Conservation (phyloP, 2,888 invertebrate genomes). For the Tethea ocularis region DNA sequence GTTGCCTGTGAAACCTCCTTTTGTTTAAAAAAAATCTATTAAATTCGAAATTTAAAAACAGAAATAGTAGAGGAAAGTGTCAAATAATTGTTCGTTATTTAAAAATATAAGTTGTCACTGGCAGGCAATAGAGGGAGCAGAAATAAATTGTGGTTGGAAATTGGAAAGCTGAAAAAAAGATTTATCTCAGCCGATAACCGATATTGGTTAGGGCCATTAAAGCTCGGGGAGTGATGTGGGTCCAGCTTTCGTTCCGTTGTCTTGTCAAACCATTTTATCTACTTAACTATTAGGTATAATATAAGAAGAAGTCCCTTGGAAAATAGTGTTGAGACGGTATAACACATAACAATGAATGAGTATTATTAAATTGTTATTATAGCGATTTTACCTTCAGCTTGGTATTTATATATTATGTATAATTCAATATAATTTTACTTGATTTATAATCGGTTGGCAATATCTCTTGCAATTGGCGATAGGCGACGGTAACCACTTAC, state of each 20-base stretch:
- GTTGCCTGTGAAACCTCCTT: no score
- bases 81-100: neutral
- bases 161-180: conserved; percentile 42
- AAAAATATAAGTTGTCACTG: conserved; percentile 12
- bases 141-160: conserved; percentile 36
- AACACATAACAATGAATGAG: neutral
- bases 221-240: neutral
- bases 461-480: no score
- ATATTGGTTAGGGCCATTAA: conserved; percentile 27
- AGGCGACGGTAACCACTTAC: no score
- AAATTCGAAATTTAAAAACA: neutral
- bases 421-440: no score
- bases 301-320: neutral
- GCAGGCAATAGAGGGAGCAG: conserved; percentile 27
- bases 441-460: no score
- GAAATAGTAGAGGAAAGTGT: neutral
- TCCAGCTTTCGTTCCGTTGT: conserved; percentile 8
- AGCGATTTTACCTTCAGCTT: no score
- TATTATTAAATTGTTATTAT: no score
- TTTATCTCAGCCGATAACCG: conserved; percentile 40
- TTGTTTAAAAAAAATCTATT: neutral
- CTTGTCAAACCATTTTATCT: conserved; percentile 9
- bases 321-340: neutral
- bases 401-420: no score
- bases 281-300: neutral